Evolutionary conservation across 1,140 invertebrate genomes (phyloP).

Genomic region (Copidosoma floridanum): DNA sequence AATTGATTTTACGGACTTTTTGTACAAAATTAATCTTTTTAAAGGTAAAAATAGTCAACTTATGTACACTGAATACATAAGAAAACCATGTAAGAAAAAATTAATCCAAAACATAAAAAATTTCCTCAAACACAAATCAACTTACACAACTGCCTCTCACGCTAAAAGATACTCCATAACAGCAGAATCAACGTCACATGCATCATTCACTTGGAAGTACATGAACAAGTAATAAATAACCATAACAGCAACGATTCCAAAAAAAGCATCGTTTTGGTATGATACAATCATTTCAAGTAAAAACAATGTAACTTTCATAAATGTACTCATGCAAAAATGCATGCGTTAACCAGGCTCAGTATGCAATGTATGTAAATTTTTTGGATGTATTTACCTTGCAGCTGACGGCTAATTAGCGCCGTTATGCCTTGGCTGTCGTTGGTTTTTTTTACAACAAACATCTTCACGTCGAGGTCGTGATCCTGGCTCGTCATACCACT

Average conservation of each 20-base stretch:
- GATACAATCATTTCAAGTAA: background rate
- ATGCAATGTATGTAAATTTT: background rate
- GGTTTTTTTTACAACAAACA: slow-evolving; percentile 72
- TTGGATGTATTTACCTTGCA: slow-evolving; percentile 68
- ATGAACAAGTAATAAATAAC: too few species aligned
- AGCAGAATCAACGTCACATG: background rate
- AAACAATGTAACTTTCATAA: background rate
- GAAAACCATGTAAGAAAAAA: too few species aligned
- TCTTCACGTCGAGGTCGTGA: slow-evolving; percentile 71
- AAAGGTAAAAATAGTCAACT: too few species aligned
- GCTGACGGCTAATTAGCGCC: slow-evolving; percentile 71
- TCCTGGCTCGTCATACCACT: slow-evolving; percentile 44
- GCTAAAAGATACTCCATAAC: too few species aligned
- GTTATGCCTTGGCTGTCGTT: slow-evolving; percentile 74
- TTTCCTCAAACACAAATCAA: too few species aligned
- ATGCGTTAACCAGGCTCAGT: background rate
- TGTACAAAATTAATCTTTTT: too few species aligned
- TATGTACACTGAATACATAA: too few species aligned
- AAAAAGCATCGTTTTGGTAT: background rate
- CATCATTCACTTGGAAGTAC: background rate
- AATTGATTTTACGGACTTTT: too few species aligned
- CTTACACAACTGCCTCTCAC: too few species aligned
- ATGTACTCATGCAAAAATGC: background rate
- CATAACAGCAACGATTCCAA: too few species aligned
- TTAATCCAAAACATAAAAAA: too few species aligned